Evolutionary conservation across 2,797 vertebrate species (phyloP).

Genomic region (Sphenopsis melanotis): DNA sequence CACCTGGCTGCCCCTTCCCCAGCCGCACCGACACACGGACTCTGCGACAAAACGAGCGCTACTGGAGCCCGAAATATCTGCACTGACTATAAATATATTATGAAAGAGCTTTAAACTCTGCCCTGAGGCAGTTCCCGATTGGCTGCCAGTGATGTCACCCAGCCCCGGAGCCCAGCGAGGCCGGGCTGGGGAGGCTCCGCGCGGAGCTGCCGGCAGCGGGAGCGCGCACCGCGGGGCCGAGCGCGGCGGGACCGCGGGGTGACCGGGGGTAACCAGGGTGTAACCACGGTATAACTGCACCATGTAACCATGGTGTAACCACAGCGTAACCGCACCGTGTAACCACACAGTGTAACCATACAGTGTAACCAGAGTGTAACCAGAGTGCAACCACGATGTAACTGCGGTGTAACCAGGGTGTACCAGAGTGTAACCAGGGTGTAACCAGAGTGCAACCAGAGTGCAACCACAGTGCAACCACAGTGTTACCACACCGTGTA

Average conservation of each 20-base stretch:
- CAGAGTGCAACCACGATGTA: no score
- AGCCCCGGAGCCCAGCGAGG: background rate
- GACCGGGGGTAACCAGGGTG: background rate
- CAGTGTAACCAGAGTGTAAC: no score
- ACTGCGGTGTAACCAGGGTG: background rate
- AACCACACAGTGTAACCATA: no score
- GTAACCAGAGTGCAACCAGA: accelerated
- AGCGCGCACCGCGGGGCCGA: background rate
- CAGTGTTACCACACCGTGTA: accelerated
- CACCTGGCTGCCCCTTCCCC: background rate
- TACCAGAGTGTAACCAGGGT: no score
- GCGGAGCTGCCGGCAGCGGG: background rate
- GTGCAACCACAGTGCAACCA: background rate
- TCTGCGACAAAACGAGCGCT: background rate
- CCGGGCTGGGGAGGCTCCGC: background rate
- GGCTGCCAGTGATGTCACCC: constrained; percentile 8
- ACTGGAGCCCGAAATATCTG: constrained; percentile 27
- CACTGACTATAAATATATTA: constrained; percentile 42
- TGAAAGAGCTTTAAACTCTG: constrained; percentile 17
- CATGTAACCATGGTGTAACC: no score
- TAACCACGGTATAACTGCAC: background rate
- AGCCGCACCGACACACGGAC: background rate
- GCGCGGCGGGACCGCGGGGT: background rate
- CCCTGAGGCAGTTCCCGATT: background rate
- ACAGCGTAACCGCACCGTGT: no score